A percentile compares a stretch with the other conserved stretches of the same genome.
These are phyloP conservation scores for Caenorhabditis sp. DNA, from an alignment of 2,888 invertebrate species.

Conservation along the genomic window DNA sequence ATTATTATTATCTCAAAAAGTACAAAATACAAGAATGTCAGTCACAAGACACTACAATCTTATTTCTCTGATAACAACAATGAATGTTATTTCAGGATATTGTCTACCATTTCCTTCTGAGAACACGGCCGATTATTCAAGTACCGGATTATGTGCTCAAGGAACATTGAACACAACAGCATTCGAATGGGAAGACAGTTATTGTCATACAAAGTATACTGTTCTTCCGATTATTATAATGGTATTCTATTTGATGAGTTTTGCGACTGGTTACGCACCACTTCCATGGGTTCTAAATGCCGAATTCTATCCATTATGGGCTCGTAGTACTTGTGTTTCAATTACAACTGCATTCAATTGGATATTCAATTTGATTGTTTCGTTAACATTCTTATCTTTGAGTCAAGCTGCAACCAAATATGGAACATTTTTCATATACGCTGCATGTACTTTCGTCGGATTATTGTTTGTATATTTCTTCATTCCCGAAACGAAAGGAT, in stretches of 20 bases:
- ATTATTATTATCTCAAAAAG: conserved; percentile 1
- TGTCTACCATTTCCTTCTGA: conserved; percentile 47
- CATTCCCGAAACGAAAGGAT: conserved; percentile 75
- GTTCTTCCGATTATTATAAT: conserved; percentile 68
- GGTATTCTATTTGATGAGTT: conserved; percentile 58
- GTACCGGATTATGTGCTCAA: conserved; percentile 43
- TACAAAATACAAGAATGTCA: not conserved
- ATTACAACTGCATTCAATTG: conserved; percentile 72
- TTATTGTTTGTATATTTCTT: conserved; percentile 73
- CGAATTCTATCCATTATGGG: conserved; percentile 75
- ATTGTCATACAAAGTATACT: conserved; percentile 70
- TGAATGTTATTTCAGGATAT: conserved; percentile 45
- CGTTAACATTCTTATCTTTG: conserved; percentile 73
- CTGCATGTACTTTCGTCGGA: conserved; percentile 73
- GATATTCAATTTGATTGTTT: conserved; percentile 74
- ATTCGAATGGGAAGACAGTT: conserved; percentile 55
- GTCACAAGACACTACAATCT: not conserved
- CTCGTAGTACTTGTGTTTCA: conserved; percentile 72
- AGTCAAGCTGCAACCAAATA: conserved; percentile 63
- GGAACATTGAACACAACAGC: conserved; percentile 12
- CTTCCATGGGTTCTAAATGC: conserved; percentile 76
- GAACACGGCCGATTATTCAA: conserved; percentile 33
- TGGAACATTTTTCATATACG: conserved; percentile 75
- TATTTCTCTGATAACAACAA: too few relatives aligned
- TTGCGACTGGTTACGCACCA: conserved; percentile 73